Percentiles rank a stretch among this genome's conserved stretches.
Evolutionary conservation across 2,113 vertebrate species (phyloP).

Genomic region (Sigmodon hispidus): DNA sequence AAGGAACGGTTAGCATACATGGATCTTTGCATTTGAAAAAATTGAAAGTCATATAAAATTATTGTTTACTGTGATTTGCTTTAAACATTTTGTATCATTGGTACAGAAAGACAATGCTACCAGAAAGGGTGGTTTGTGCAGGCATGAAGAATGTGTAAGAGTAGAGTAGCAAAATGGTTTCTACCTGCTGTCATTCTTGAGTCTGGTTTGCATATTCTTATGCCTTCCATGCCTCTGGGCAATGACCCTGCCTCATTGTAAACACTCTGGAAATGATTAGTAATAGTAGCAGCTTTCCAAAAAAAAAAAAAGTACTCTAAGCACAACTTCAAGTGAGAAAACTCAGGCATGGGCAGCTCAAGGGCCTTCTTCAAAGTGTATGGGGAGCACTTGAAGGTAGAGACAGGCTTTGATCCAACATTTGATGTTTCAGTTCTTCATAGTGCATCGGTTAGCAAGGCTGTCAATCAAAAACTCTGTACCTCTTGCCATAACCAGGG

Average conservation of each 20-base stretch:
- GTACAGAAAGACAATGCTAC: neutral
- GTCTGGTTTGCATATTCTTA: neutral
- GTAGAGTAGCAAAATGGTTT: neutral
- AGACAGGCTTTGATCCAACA: neutral
- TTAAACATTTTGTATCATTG: neutral
- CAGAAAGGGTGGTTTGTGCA: neutral
- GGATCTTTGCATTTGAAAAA: conserved; percentile 23
- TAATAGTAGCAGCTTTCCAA: neutral
- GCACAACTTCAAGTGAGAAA: neutral
- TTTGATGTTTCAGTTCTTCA: neutral
- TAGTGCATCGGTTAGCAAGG: neutral
- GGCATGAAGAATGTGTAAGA: neutral
- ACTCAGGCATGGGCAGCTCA: neutral
- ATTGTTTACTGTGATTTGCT: neutral
- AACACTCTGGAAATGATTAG: neutral
- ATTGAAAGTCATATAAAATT: neutral
- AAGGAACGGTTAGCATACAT: neutral
- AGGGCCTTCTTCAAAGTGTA: neutral
- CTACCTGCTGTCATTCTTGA: neutral
- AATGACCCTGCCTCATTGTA: neutral
- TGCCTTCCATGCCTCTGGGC: neutral
- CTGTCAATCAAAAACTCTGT: neutral
- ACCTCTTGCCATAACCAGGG: neutral
- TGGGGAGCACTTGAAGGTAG: neutral
- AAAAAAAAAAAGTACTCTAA: neutral